Evolutionary conservation across 2,888 invertebrate genomes (phyloP).

Genomic region (Chymomyza caudatula): DNA sequence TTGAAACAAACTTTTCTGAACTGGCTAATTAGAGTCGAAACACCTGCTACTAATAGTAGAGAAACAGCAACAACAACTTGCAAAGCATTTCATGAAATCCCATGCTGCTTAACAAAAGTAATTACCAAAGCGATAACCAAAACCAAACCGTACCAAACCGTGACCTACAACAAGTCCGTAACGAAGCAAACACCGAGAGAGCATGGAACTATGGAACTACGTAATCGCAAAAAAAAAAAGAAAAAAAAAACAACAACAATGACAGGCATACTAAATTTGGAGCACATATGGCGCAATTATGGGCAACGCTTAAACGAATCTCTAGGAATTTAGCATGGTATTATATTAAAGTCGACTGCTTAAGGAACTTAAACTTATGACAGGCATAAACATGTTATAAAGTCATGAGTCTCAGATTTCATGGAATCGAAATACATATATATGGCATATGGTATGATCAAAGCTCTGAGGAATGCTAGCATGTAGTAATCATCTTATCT

Average conservation of each 20-base stretch:
- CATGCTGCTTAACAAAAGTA: constrained; percentile 15
- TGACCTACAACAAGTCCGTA: constrained; percentile 49
- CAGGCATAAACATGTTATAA: constrained; percentile 42
- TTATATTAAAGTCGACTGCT: constrained; percentile 35
- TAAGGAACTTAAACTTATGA: constrained; percentile 43
- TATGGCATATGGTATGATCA: too few relatives aligned
- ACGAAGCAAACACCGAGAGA: neutral
- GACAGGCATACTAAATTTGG: constrained; percentile 12
- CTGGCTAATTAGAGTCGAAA: too few relatives aligned
- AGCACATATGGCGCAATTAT: constrained; percentile 59
- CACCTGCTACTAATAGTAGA: too few relatives aligned
- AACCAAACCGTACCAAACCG: constrained; percentile 36
- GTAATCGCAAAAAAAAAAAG: constrained; percentile 36
- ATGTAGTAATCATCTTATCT: neutral
- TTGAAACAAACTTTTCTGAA: too few relatives aligned
- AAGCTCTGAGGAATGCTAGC: neutral
- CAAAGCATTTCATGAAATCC: neutral
- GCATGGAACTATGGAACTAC: neutral
- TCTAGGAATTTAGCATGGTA: constrained; percentile 33
- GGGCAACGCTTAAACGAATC: neutral
- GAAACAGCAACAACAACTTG: neutral
- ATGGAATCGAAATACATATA: too few relatives aligned
- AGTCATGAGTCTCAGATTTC: constrained; percentile 10
- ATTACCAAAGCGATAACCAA: constrained; percentile 8
- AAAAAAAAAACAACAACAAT: neutral